phyloP scores from a whole-genome alignment of 2,113 vertebrate species.

The Benitochromis conjunctus region DNA sequence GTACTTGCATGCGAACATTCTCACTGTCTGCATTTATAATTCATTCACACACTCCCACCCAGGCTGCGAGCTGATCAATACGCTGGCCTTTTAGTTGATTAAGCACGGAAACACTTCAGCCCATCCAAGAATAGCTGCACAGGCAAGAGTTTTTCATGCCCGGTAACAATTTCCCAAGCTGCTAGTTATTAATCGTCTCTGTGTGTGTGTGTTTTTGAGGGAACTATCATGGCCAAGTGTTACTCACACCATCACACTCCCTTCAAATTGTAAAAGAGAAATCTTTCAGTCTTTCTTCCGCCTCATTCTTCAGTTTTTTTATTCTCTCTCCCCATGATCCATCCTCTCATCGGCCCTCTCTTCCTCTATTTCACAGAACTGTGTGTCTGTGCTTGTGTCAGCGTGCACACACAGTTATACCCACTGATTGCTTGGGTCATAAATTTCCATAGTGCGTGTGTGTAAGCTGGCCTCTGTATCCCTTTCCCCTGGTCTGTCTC shows the following conservation, averaged over 20 bases:
- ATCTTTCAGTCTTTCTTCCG: conserved; percentile 29
- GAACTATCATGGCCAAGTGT: conserved; percentile 20
- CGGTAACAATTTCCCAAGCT: background rate
- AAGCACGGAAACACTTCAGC: background rate
- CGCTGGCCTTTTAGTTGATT: conserved; percentile 28
- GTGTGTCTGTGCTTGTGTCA: background rate
- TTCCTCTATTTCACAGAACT: background rate
- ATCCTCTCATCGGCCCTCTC: background rate
- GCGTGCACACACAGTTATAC: background rate
- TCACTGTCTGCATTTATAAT: background rate
- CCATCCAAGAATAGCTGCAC: background rate
- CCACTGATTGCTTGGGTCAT: conserved; percentile 13
- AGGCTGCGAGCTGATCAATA: conserved; percentile 24
- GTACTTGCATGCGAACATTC: background rate
- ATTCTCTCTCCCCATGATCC: conserved; percentile 40
- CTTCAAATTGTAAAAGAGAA: conserved; percentile 25
- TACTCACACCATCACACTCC: background rate
- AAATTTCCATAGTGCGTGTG: background rate
- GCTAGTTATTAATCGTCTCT: background rate
- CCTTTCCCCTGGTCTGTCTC: conserved; percentile 6
- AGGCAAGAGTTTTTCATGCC: background rate
- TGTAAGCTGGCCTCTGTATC: background rate
- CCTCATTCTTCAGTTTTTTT: conserved; percentile 30
- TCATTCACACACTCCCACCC: background rate
- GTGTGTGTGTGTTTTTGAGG: background rate